phyloP scores from a whole-genome alignment of 1,140 invertebrate species.

The Ceratoteleas bidentatus region DNA sequence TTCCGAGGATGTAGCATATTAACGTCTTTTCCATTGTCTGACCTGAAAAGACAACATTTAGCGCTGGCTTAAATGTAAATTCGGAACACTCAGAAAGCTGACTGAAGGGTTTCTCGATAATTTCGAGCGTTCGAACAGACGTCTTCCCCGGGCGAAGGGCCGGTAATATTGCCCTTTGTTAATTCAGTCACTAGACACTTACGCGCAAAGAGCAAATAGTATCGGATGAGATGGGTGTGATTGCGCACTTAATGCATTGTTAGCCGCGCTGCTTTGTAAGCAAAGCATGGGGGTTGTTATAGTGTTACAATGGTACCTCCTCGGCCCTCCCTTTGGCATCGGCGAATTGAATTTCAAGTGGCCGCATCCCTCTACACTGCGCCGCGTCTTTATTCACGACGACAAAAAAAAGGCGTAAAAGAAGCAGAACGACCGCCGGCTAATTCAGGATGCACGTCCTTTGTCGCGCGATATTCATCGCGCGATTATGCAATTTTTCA shows the following conservation, averaged over 20 bases:
- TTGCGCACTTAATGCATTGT: slow-evolving; percentile 82
- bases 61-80: too few relatives aligned
- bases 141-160: too few relatives aligned
- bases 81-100: too few relatives aligned
- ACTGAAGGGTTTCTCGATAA: too few relatives aligned
- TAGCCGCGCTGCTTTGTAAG: slow-evolving; percentile 79
- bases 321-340: slow-evolving; percentile 71
- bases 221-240: slow-evolving; percentile 82
- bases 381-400: slow-evolving; percentile 74
- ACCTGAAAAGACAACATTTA: too few relatives aligned
- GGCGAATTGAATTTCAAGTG: slow-evolving; percentile 82
- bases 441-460: slow-evolving; percentile 63
- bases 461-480: slow-evolving; percentile 36
- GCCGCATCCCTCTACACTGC: slow-evolving; percentile 80
- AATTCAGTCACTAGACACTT: slow-evolving; percentile 77
- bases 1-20: too few relatives aligned
- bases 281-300: slow-evolving; percentile 80
- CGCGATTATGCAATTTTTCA: slow-evolving; percentile 49
- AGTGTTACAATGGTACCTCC: slow-evolving; percentile 78
- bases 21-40: too few relatives aligned
- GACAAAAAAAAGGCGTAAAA: slow-evolving; percentile 48
- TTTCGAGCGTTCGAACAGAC: too few relatives aligned
- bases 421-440: slow-evolving; percentile 34
- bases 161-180: slow-evolving; percentile 63
- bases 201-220: slow-evolving; percentile 81